Conservation (phyloP, 1,140 invertebrate genomes). For the Drosophila arawakana region DNA sequence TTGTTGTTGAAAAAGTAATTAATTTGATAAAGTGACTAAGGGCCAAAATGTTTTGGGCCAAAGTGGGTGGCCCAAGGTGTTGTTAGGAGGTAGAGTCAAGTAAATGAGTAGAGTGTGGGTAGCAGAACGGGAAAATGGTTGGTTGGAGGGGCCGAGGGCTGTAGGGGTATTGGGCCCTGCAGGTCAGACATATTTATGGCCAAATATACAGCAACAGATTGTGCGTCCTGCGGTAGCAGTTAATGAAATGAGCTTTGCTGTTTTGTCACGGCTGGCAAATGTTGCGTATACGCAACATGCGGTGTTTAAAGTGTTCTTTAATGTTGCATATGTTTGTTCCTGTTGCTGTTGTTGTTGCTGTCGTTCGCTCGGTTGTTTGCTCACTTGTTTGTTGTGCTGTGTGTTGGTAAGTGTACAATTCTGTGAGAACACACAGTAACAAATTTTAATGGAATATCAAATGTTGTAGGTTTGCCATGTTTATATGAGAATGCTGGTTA, state of each 20-base stretch:
- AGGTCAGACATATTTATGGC: constrained; percentile 75
- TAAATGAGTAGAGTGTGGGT: background rate
- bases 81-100: constrained; percentile 18
- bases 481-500: constrained; percentile 7
- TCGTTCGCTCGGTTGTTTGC: background rate
- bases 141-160: background rate
- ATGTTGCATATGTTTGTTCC: constrained; percentile 27
- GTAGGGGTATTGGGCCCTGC: background rate
- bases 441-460: constrained; percentile 82
- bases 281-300: constrained; percentile 57
- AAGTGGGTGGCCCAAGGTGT: constrained; percentile 53
- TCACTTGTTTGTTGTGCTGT: constrained; percentile 11
- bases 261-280: constrained; percentile 50
- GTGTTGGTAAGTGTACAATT: constrained; percentile 41
- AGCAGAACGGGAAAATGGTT: background rate
- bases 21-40: constrained; percentile 77
- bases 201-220: constrained; percentile 74
- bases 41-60: constrained; percentile 12
- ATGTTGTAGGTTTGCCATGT: constrained; percentile 46
- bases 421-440: constrained; percentile 60
- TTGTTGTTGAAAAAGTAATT: constrained; percentile 79
- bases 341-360: background rate
- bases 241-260: constrained; percentile 77
- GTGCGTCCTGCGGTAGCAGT: constrained; percentile 67
- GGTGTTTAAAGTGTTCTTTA: constrained; percentile 56